phyloP scores from a whole-genome alignment of 2,113 vertebrate species.

The Piaya cayana region DNA sequence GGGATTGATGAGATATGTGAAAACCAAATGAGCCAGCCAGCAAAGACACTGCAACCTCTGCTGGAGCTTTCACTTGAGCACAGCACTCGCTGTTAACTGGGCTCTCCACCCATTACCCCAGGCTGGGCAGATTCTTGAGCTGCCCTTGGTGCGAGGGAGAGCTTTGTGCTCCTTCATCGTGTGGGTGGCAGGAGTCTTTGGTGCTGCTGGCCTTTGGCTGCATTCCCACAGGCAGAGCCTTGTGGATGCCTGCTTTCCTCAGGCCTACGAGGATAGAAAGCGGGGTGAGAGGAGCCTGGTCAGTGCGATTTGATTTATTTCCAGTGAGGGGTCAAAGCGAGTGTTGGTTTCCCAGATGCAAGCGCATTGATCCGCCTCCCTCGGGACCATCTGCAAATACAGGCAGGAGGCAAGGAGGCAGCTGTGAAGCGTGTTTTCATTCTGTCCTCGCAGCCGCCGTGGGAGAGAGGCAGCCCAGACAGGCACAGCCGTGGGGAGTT shows the following conservation, averaged over 20 bases:
- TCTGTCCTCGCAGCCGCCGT: rapidly evolving
- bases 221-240: background rate
- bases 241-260: background rate
- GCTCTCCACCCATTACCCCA: rapidly evolving
- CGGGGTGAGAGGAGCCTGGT: rapidly evolving
- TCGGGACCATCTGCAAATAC: background rate
- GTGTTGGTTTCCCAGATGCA: background rate
- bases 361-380: rapidly evolving
- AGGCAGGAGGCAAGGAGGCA: background rate
- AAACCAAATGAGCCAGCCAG: background rate
- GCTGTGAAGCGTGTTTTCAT: background rate
- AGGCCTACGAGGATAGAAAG: rapidly evolving
- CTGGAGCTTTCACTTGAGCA: background rate
- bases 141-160: rapidly evolving
- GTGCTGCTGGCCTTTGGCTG: background rate
- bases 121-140: background rate
- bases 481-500: background rate
- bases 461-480: background rate
- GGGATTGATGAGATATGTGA: no score
- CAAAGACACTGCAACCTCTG: background rate
- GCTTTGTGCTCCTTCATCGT: rapidly evolving
- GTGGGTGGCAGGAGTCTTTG: background rate
- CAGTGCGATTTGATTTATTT: rapidly evolving
- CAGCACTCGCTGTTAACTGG: background rate
- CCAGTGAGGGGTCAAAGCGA: background rate